phyloP scores from a whole-genome alignment of 2,797 vertebrate species.

The Peromyscus aztecus region DNA sequence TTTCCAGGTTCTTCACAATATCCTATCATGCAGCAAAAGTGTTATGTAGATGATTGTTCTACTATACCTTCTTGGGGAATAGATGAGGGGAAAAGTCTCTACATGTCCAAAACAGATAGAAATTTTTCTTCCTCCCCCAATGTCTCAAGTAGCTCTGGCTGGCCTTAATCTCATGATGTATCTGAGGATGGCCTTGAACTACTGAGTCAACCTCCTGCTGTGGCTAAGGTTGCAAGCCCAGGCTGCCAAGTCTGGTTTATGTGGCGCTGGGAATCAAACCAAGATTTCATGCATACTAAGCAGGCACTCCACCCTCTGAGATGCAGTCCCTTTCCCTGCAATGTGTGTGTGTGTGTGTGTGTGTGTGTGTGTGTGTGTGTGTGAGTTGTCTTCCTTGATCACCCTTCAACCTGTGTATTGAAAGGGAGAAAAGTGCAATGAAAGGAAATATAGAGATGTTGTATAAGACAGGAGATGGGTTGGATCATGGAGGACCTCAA shows the following conservation, averaged over 20 bases:
- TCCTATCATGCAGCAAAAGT: neutral
- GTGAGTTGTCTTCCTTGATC: neutral
- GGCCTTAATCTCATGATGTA: neutral
- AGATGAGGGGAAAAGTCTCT: neutral
- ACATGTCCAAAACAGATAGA: neutral
- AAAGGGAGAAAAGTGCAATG: neutral
- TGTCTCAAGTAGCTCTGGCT: neutral
- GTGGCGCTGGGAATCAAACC: neutral
- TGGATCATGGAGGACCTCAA: neutral
- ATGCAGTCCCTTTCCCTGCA: neutral
- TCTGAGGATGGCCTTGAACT: neutral
- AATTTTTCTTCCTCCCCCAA: neutral
- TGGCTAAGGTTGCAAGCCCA: neutral
- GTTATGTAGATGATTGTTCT: neutral
- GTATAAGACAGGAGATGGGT: neutral
- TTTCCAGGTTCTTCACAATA: neutral
- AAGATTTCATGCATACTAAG: neutral
- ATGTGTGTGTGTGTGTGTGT: neutral
- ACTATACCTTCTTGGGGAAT: neutral
- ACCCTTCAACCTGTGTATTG: neutral
- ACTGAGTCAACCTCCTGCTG: neutral
- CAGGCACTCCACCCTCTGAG: neutral
- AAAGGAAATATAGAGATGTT: neutral
- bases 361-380: neutral
- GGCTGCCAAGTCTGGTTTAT: neutral